Evolutionary conservation across 2,888 invertebrate species (phyloP), one percentile per base, ranked within the genome.

Genomic region (Griposia aprilina): DNA sequence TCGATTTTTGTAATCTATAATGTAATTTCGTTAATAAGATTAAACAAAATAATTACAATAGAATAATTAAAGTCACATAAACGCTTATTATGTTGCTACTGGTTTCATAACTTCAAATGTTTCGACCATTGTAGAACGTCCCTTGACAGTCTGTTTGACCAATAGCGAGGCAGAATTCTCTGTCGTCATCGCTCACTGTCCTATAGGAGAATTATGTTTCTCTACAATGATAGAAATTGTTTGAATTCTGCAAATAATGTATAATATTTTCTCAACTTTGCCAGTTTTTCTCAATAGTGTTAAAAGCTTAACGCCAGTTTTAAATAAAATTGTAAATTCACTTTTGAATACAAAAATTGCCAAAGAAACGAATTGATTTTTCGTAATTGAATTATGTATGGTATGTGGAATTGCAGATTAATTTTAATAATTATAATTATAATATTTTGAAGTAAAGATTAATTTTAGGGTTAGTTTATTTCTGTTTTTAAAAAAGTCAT

Each of bases 341-440:
- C 96, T 96, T 96, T 97, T 96, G 95, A 96, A 96, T 95, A 93
- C 89, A 91, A 92, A 95, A 95, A 96, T 96, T 96, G 96, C 96
- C 96, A 96, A 97, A 97, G 96, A 96, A 94, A 92, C 92, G 93
- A 95, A 93, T 95, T 94, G 95, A 96, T 94, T 94, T 89, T 87
- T 83, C 78, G 76, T 84, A 91, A 92, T 91, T 91, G 88, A 90
- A 91, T 93, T 88, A 74, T 86, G 90, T 88, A 88, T 90, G 91
- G 91, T 91, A 90, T 85, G 91, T 92, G 94, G 93, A 94, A 93
- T 94, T 94, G 93, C 93, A 91, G 90, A 91, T 92, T 91, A 89
- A 80, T 87, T 83, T 90, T 92, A 88, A 88, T 87, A 90, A 90
- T 89, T 86, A 87, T 85, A 82, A 86, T 83, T 82, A 83, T 83